phyloP scores from a whole-genome alignment of 2,888 invertebrate genomes.

The Rhamphomyia laevipes region DNA sequence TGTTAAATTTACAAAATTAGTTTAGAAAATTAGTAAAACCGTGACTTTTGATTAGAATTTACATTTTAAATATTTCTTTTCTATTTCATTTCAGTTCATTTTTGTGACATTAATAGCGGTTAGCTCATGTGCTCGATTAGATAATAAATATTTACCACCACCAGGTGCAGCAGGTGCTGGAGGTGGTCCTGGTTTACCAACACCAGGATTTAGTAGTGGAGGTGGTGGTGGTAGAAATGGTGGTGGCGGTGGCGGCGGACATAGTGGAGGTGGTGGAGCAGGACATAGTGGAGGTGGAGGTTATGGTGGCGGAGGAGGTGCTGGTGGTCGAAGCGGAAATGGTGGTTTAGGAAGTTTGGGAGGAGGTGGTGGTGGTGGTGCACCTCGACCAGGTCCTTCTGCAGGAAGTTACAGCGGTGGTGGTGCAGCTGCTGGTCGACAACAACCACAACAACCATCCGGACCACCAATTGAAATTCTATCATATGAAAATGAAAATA shows the following conservation, averaged over 20 bases:
- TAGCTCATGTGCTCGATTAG: slow-evolving; percentile 40
- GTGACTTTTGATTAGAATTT: no score
- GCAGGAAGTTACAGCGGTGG: slow-evolving; percentile 13
- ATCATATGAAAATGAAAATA: slow-evolving; percentile 45
- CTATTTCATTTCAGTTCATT: slow-evolving; percentile 35
- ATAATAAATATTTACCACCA: slow-evolving; percentile 47
- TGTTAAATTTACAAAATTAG: no score
- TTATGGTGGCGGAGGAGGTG: slow-evolving; percentile 14
- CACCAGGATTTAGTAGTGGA: slow-evolving; percentile 3
- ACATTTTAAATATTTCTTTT: slow-evolving; percentile 7
- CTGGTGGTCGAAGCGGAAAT: slow-evolving; percentile 22
- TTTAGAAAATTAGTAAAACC: no score
- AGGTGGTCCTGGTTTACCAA: slow-evolving; percentile 17
- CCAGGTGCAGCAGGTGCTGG: slow-evolving; percentile 29
- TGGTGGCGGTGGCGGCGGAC: slow-evolving; percentile 7
- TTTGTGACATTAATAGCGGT: slow-evolving; percentile 36
- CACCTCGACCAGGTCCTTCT: slow-evolving; percentile 9
- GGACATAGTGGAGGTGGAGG: slow-evolving; percentile 19
- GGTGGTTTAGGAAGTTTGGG: slow-evolving; percentile 31
- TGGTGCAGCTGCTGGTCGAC: slow-evolving; percentile 20
- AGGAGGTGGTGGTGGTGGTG: slow-evolving; percentile 24
- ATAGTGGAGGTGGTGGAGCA: slow-evolving; percentile 11
- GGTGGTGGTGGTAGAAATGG: slow-evolving; percentile 6
- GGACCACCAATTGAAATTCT: slow-evolving; percentile 42
- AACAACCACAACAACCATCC: slow-evolving; percentile 23